Base-by-base conservation (phyloP, 2,797 vertebrate species). In the Hybognathus amarus region DNA sequence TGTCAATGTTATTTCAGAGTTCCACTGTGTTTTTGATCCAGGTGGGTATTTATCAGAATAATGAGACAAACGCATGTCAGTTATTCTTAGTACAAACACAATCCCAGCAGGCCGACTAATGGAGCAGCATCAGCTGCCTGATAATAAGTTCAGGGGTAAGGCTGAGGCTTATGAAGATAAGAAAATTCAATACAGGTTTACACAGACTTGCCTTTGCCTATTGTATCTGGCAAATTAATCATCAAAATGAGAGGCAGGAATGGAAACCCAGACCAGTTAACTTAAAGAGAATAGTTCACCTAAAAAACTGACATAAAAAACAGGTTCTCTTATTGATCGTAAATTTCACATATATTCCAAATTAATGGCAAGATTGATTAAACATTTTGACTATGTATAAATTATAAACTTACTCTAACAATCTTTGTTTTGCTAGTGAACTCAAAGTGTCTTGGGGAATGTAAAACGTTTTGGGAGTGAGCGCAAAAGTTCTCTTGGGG, bases 31-130 rank as follows among this genome's bases (percentile, higher is more conserved):
- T 85, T 69, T 82, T 89, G 87, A 89, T 87, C 82, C 71, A 85
- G 68, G 81, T 75, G 67, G 84, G 83, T 91, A 92, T 94, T 93
- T 90, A 88, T 90, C n/a, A n/a, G n/a, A n/a, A 90, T 89, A 87
- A 84, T 18, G 73, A 88, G 88, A 87, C 52, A 52, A 86, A 59
- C 69, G 36, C 70, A 78, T 73, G 45, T 74, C 84, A 77, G 80
- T 86, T 85, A 85, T 79, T 71, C 71, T 76, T 74, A 83, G 71
- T 68, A 83, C 74, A 82, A 68, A 38, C 85, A 59, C 36, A 85
- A 84, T 33, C 76, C 64, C 73, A 82, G 20, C 45, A 61, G 64
- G 67, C 30, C 59, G 42, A 74, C 30, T 82, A 82, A 79, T 75
- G 52, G 50, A 79, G 67, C 54, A 36, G 36, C 50, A 50, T 27